phyloP scores from a whole-genome alignment of 2,113 vertebrate genomes.

The Corvus cornix region DNA sequence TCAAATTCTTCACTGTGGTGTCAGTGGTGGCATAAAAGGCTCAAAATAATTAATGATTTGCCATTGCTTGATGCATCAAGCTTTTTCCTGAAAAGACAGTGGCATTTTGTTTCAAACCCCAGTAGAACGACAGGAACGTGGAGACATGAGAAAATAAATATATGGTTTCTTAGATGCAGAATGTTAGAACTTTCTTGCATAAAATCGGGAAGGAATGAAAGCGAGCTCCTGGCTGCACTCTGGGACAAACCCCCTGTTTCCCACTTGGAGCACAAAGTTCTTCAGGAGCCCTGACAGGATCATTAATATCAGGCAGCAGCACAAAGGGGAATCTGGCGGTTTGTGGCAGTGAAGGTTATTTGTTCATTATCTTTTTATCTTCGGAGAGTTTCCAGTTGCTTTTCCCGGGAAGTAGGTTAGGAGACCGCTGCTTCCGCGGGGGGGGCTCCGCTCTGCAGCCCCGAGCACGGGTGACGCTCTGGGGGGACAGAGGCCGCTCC shows the following conservation, averaged over 20 bases:
- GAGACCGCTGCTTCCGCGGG: neutral
- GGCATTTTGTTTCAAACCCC: neutral
- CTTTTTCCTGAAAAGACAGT: neutral
- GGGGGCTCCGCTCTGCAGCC: neutral
- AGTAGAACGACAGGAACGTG: neutral
- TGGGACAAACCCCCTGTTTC: neutral
- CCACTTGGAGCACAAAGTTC: slow-evolving; percentile 1
- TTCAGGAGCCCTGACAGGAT: neutral
- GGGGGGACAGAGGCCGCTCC: neutral
- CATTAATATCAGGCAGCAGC: slow-evolving; percentile 11
- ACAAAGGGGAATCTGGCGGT: neutral
- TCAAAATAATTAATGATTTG: slow-evolving; percentile 16
- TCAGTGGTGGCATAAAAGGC: slow-evolving; percentile 11
- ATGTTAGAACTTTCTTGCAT: neutral
- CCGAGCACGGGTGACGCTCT: rapidly evolving
- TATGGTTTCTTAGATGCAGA: neutral
- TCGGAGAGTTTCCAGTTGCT: neutral
- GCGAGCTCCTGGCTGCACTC: neutral
- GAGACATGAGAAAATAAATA: neutral
- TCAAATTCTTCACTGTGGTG: neutral
- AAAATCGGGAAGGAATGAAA: neutral
- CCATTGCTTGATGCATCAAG: neutral
- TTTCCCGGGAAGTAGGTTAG: neutral
- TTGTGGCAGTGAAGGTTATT: slow-evolving; percentile 21
- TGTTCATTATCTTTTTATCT: slow-evolving; percentile 32